phyloP scores from a whole-genome alignment of 2,797 vertebrate genomes.

The Acanthopagrus latus region DNA sequence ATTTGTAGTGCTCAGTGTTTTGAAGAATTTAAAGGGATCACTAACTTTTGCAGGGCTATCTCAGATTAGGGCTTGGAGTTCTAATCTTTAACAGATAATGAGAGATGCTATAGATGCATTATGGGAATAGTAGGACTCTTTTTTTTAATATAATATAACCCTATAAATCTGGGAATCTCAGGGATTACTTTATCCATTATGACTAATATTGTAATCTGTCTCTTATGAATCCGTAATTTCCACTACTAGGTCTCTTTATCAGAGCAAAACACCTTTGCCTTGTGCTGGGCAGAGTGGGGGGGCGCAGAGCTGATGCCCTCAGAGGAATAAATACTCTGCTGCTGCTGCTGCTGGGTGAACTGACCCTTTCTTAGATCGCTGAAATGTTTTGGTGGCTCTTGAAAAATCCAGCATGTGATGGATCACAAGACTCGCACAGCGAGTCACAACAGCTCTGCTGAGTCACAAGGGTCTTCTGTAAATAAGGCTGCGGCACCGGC shows the following conservation, averaged over 20 bases:
- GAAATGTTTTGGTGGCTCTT: not conserved
- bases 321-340: no score
- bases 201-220: not conserved
- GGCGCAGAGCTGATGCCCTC: no score
- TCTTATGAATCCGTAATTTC: not conserved
- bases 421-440: slow-evolving; percentile 2
- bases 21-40: not conserved
- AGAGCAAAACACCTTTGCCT: no score
- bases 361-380: not conserved
- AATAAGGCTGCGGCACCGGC: not conserved
- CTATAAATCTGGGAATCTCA: not conserved
- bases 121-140: not conserved
- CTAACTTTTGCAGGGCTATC: not conserved
- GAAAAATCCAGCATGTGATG: slow-evolving; percentile 1
- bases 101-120: not conserved
- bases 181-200: not conserved
- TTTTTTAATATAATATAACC: not conserved
- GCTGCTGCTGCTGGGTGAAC: no score
- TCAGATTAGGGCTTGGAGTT: not conserved
- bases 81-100: not conserved
- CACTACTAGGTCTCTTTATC: no score
- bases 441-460: not conserved
- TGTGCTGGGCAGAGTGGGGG: no score
- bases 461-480: not conserved
- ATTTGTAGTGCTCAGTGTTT: not conserved